Conservation (phyloP, 2,113 vertebrate species). For the Sturnus vulgaris region DNA sequence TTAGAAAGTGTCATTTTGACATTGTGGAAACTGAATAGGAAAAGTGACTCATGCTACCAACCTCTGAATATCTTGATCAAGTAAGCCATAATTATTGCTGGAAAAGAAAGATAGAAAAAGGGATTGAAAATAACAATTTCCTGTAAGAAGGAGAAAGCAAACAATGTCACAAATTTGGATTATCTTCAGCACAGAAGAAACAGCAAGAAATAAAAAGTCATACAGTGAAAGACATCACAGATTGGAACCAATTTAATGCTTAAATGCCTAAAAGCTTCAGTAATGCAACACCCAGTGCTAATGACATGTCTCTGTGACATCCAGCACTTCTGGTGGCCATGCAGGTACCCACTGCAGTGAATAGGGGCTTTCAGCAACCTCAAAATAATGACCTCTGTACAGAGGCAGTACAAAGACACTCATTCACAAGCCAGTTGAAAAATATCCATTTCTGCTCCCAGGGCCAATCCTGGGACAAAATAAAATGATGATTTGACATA, state of each 20-base stretch:
- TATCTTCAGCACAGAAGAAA: not conserved
- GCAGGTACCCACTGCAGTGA: not conserved
- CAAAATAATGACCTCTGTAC: not conserved
- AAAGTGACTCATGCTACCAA: not conserved
- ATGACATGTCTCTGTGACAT: not conserved
- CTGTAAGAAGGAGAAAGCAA: not conserved
- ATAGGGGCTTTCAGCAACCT: not conserved
- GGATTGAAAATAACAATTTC: not conserved
- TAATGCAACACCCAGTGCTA: not conserved
- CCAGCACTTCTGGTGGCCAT: not conserved
- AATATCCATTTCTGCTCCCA: not conserved
- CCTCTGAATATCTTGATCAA: not conserved
- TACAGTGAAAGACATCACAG: not conserved
- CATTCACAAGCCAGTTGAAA: not conserved
- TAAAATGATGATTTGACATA: not conserved
- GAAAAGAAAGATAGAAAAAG: not conserved
- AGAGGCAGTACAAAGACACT: not conserved
- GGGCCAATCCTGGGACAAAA: not conserved
- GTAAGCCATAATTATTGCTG: not conserved
- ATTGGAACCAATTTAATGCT: not conserved
- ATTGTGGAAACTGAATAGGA: not conserved
- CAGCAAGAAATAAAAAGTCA: slow-evolving; percentile 8
- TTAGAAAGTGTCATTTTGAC: not conserved
- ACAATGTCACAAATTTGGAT: not conserved
- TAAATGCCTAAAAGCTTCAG: not conserved